phyloP scores from a whole-genome alignment of 2,888 invertebrate genomes.

The Meiosimyza platycephala region DNA sequence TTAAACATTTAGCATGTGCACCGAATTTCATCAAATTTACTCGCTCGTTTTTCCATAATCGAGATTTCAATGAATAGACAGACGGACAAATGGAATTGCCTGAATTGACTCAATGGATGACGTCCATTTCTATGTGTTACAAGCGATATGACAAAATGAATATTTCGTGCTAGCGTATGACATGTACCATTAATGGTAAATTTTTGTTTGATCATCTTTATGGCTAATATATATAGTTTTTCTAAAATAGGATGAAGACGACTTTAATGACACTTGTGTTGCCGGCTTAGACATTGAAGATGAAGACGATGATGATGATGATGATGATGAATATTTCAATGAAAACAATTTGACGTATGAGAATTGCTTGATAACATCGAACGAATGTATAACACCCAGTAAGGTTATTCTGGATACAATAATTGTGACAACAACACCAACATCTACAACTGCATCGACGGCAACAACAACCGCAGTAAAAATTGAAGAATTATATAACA shows the following conservation, averaged over 20 bases:
- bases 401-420: constrained; percentile 56
- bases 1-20: too few species aligned
- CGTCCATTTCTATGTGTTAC: too few species aligned
- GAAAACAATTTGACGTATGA: constrained; percentile 56
- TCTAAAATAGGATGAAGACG: constrained; percentile 48
- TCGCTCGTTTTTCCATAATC: too few species aligned
- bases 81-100: too few species aligned
- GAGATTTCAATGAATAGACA: too few species aligned
- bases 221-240: background rate
- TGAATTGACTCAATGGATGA: too few species aligned
- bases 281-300: constrained; percentile 49
- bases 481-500: background rate
- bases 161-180: too few species aligned
- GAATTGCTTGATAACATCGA: constrained; percentile 55
- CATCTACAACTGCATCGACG: constrained; percentile 9
- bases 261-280: constrained; percentile 46
- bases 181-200: background rate
- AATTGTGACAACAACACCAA: constrained; percentile 40
- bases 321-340: constrained; percentile 50
- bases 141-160: too few species aligned
- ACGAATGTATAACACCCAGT: constrained; percentile 55
- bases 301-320: constrained; percentile 62
- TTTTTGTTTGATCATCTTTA: constrained; percentile 8
- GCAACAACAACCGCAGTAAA: background rate
- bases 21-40: too few species aligned